A percentile compares a stretch with the other conserved stretches of the same genome.
These are phyloP conservation scores for Bubalus kerabau DNA, from an alignment of 2,113 vertebrate species.

Conservation along the genomic window DNA sequence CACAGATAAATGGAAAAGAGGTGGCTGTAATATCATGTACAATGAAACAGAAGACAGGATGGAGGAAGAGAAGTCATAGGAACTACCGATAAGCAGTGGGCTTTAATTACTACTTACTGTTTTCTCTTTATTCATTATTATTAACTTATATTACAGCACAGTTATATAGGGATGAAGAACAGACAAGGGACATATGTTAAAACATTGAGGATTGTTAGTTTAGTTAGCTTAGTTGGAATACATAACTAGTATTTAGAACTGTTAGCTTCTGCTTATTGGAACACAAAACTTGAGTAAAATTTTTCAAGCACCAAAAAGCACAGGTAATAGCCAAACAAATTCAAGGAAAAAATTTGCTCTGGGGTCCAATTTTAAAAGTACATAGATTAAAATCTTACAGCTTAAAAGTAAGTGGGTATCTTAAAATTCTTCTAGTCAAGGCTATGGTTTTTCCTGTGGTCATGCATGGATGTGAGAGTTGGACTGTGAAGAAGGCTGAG, in stretches of 20 bases:
- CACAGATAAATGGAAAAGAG: background rate
- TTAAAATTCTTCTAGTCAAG: background rate
- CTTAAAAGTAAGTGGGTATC: background rate
- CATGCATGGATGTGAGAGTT: no score
- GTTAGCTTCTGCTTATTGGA: background rate
- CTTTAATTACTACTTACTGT: background rate
- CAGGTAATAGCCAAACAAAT: slow-evolving; percentile 9
- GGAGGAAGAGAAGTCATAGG: background rate
- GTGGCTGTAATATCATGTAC: background rate
- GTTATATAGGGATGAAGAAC: background rate
- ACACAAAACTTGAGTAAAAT: background rate
- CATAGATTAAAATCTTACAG: background rate
- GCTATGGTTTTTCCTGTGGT: no score
- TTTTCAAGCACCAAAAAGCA: background rate
- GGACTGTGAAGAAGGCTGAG: no score
- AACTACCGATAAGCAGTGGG: background rate
- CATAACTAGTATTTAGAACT: background rate
- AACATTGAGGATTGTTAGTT: background rate
- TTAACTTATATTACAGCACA: background rate
- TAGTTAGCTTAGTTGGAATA: background rate
- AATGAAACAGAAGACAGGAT: background rate
- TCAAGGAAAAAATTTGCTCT: background rate
- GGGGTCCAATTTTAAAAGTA: background rate
- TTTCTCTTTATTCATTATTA: background rate
- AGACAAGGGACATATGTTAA: background rate